Base-by-base conservation (phyloP, 2,797 vertebrate species). In the Enteromius viviparus region DNA sequence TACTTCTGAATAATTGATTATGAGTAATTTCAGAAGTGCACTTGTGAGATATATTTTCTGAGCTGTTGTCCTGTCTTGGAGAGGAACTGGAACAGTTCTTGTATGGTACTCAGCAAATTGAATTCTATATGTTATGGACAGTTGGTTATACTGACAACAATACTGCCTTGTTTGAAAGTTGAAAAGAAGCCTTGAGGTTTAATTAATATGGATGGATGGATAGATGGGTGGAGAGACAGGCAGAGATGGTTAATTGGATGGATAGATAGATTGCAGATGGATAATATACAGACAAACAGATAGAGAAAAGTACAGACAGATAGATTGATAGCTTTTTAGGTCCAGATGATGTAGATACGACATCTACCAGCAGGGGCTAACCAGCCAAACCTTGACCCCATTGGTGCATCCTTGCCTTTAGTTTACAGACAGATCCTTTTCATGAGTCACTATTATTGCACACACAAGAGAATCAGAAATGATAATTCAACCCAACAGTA, bases 1-100 rank as follows among this genome's bases (percentile, higher is more conserved):
- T 42, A n/a, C 37, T 80, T 29, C 45, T 80, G 1, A 71, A 80
- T 80, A 80, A 45, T 60, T 68, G 19, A 79, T 68, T 34, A 23
- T 4, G n/a, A 40, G 32, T 68, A 6, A 69, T 79, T 68, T 68
- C 32, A 55, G 29, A 68, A 34, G 60, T 78, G 19, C n/a, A 21
- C 42, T 40, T 53, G 29, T n/a, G 17, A 37, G 14, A 37, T 62
- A 37, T 45, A 26, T 68, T 78, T 68, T 68, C 42, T 66, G 29
- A 51, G 45, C 32, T 53, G 21, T 42, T 45, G 58, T 62, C n/a
- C 10, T 66, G 5, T 78, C 62, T 66, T 47, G 42, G 37, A 29
- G 58, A 42, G 29, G 37, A 58, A 42, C 11, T 14, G 21, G 12
- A 65, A 51, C 12, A 53, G 11, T 23, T 26, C 19, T 34, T 53